Conservation (phyloP, 1,140 invertebrate genomes). For the Drosophila trapezifrons region DNA sequence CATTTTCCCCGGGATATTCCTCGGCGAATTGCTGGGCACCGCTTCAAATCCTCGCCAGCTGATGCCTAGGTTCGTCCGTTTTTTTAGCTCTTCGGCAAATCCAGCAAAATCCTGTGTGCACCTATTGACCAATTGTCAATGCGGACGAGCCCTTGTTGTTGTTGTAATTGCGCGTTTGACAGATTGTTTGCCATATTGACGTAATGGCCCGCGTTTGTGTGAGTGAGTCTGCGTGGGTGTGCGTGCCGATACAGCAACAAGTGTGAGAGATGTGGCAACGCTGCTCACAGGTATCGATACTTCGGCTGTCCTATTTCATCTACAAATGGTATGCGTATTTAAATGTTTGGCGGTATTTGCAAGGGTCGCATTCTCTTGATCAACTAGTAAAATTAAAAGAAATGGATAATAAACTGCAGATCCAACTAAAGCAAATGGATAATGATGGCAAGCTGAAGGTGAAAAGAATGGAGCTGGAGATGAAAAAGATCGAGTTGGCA, state of each 20-base stretch:
- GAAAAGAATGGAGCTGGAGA: constrained; percentile 7
- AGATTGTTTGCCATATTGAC: constrained; percentile 82
- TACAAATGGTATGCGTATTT: neutral
- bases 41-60: constrained; percentile 33
- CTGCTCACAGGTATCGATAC: constrained; percentile 23
- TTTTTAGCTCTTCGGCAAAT: neutral
- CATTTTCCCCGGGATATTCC: constrained; percentile 39
- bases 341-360: neutral
- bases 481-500: too few relatives aligned
- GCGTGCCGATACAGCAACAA: constrained; percentile 68
- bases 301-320: neutral
- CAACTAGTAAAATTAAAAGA: too few relatives aligned
- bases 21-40: constrained; percentile 1
- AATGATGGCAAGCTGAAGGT: neutral
- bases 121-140: constrained; percentile 78
- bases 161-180: constrained; percentile 74
- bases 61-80: neutral
- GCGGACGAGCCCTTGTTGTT: constrained; percentile 33
- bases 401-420: neutral
- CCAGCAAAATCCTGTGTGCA: constrained; percentile 45
- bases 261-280: constrained; percentile 44
- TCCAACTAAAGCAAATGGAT: neutral
- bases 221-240: constrained; percentile 45
- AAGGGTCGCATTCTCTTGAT: too few relatives aligned
- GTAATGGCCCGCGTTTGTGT: constrained; percentile 47